Evolutionary conservation across 2,113 vertebrate genomes (phyloP).

Genomic region (Burhinus oedicnemus): DNA sequence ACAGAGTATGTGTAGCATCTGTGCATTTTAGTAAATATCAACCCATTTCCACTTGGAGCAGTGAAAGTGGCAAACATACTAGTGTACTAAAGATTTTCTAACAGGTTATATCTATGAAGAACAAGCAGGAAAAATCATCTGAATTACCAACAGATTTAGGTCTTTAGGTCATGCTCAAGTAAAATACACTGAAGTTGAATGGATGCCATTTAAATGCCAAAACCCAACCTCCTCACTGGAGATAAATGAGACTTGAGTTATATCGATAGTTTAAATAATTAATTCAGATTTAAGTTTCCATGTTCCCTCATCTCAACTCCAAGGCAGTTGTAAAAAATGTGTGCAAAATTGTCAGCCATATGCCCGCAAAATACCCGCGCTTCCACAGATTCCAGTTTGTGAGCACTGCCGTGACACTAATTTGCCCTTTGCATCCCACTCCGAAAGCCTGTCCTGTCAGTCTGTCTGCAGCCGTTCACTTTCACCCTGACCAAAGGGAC

Average conservation of each 20-base stretch:
- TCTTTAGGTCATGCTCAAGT: background rate
- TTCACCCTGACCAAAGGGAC: background rate
- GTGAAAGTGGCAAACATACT: background rate
- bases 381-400: background rate
- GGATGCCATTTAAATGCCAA: background rate
- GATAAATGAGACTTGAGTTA: background rate
- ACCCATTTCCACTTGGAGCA: background rate
- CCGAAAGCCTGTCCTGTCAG: background rate
- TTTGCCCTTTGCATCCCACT: background rate
- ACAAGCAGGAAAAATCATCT: background rate
- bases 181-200: background rate
- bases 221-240: background rate
- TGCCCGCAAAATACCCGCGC: background rate
- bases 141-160: background rate
- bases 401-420: fast-evolving
- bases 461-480: background rate
- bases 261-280: background rate
- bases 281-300: background rate
- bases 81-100: background rate
- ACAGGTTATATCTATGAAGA: background rate
- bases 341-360: background rate
- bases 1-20: fast-evolving
- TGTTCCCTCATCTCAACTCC: background rate
- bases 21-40: background rate
- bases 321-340: background rate